A percentile compares a stretch with the other conserved stretches of the same genome.
Conservation (phyloP, 2,888 invertebrate genomes). For the Synergus umbraculus region DNA sequence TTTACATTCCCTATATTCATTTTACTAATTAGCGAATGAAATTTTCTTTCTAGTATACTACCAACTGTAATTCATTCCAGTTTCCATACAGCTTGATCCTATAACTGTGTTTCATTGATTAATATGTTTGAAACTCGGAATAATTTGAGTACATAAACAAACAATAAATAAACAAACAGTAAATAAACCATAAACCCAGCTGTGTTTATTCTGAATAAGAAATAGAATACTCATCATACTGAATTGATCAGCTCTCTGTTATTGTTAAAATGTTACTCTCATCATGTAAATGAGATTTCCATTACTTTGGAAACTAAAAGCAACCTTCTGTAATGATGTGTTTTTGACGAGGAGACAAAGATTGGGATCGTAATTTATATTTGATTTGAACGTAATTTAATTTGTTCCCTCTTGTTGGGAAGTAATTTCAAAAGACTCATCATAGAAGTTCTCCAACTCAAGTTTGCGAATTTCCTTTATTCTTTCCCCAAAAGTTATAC, state of each 20-base stretch:
- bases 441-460: slow-evolving; percentile 8
- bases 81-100: not conserved
- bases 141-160: not conserved
- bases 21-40: slow-evolving; percentile 34
- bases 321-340: not conserved
- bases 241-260: not conserved
- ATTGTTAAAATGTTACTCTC: not conserved
- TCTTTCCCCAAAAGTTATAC: not conserved
- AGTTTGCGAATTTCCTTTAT: slow-evolving; percentile 15
- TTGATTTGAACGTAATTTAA: slow-evolving; percentile 17
- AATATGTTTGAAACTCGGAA: slow-evolving; percentile 1
- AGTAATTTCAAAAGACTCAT: slow-evolving; percentile 25
- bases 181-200: not conserved
- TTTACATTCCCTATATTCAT: slow-evolving; percentile 37
- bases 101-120: not conserved
- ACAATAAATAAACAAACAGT: not conserved
- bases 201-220: not conserved
- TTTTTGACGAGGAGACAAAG: slow-evolving; percentile 25
- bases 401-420: slow-evolving; percentile 35
- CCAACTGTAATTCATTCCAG: slow-evolving; percentile 18
- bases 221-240: not conserved
- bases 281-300: not conserved
- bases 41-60: slow-evolving; percentile 10
- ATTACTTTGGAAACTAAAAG: not conserved
- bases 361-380: slow-evolving; percentile 31